phyloP scores from a whole-genome alignment of 2,888 invertebrate species.

The Podotricha telesiphe region DNA sequence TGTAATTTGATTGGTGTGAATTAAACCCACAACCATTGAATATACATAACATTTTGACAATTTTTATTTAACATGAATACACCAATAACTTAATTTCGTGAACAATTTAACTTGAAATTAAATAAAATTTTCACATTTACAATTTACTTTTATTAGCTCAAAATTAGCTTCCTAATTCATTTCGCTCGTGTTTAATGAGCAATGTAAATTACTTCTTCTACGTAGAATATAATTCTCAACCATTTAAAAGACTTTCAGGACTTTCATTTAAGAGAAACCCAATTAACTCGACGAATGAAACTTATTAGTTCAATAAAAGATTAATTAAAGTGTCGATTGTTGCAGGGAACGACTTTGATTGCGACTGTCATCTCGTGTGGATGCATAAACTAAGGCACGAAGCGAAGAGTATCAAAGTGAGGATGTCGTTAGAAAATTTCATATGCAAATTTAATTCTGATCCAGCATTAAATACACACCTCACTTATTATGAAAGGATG shows the following conservation, averaged over 20 bases:
- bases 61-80: no score
- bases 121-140: conserved; percentile 1
- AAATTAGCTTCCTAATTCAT: conserved; percentile 30
- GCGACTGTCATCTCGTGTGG: conserved; percentile 93
- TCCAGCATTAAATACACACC: conserved; percentile 69
- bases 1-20: background rate
- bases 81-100: background rate
- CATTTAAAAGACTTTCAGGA: conserved; percentile 24
- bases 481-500: conserved; percentile 72
- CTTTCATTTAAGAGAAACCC: conserved; percentile 37
- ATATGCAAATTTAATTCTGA: conserved; percentile 86
- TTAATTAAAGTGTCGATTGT: conserved; percentile 59
- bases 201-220: conserved; percentile 28
- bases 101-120: background rate
- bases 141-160: conserved; percentile 11
- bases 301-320: conserved; percentile 43
- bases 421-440: conserved; percentile 88
- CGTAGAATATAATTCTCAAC: conserved; percentile 26
- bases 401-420: conserved; percentile 88
- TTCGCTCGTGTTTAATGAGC: conserved; percentile 22
- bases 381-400: conserved; percentile 90
- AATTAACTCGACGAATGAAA: conserved; percentile 41
- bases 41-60: no score
- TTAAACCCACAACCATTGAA: background rate
- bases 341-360: conserved; percentile 92